Evolutionary conservation across 2,888 invertebrate genomes (phyloP).

Genomic region (Calameuta idolon): DNA sequence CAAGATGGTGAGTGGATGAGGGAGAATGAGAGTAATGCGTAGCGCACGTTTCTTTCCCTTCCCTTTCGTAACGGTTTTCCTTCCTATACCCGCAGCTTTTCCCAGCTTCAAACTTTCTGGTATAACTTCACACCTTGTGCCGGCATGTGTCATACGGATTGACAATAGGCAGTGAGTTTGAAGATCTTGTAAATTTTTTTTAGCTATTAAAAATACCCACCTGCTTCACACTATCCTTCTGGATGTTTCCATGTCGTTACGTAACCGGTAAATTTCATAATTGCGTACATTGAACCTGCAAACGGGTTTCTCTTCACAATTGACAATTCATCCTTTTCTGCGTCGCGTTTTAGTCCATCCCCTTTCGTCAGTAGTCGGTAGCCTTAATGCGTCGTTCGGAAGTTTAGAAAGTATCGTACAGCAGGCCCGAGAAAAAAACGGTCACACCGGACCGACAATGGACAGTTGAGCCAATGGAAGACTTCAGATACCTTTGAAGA

Average conservation of each 20-base stretch:
- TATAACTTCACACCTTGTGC: not conserved
- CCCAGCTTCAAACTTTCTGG: not conserved
- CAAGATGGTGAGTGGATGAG: not conserved
- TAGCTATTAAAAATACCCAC: not conserved
- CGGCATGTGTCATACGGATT: not conserved
- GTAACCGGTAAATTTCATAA: not conserved
- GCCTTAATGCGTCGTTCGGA: not conserved
- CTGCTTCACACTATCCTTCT: not conserved
- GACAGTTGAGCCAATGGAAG: not conserved
- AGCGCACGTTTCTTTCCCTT: not conserved
- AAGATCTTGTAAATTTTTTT: not conserved
- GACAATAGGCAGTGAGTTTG: not conserved
- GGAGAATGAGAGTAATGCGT: not conserved
- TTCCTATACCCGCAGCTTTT: not conserved
- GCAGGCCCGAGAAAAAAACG: not conserved
- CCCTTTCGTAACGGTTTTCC: not conserved
- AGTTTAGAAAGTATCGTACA: not conserved
- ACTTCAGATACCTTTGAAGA: not conserved
- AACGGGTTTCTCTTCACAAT: not conserved
- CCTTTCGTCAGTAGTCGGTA: not conserved
- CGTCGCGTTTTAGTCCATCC: not conserved
- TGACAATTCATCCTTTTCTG: not conserved
- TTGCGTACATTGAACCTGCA: not conserved
- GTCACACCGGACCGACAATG: not conserved
- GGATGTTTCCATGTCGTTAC: not conserved